These are phyloP conservation scores for Drosophila miranda DNA, from an alignment of 1,140 invertebrate species.

Conservation along the genomic window DNA sequence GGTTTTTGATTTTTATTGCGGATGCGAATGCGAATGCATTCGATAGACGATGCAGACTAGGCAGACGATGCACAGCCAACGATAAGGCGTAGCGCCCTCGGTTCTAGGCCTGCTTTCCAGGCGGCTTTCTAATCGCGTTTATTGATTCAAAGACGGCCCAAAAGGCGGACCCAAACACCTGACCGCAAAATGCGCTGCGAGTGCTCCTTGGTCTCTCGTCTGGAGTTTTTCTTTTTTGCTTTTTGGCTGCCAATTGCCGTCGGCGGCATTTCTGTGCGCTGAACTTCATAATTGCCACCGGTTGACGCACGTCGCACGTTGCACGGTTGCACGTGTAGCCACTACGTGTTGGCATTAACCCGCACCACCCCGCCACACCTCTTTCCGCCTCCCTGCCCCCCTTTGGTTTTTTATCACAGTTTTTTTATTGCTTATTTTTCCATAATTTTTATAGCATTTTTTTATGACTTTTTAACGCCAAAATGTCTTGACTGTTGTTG, in stretches of 20 bases:
- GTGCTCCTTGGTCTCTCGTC: too few species aligned
- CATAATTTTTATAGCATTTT: slow-evolving; percentile 55
- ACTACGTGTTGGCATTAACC: slow-evolving; percentile 61
- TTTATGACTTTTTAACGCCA: slow-evolving; percentile 58
- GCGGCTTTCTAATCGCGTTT: slow-evolving; percentile 57
- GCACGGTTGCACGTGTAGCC: slow-evolving; percentile 37
- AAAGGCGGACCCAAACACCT: slow-evolving; percentile 31
- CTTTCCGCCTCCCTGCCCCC: background rate
- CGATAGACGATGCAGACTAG: too few species aligned
- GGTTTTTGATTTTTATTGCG: slow-evolving; percentile 63
- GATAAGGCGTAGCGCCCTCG: slow-evolving; percentile 64
- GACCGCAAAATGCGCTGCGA: slow-evolving; percentile 20
- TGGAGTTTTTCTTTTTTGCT: slow-evolving; percentile 23
- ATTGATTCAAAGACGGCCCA: slow-evolving; percentile 55
- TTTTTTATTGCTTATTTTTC: slow-evolving; percentile 51
- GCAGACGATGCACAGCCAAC: slow-evolving; percentile 64
- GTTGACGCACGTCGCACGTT: slow-evolving; percentile 69
- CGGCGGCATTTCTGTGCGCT: slow-evolving; percentile 52
- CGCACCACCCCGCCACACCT: background rate
- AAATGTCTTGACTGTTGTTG: slow-evolving; percentile 50
- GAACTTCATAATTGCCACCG: slow-evolving; percentile 75
- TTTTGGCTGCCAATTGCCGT: slow-evolving; percentile 61
- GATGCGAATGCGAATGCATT: slow-evolving; percentile 49
- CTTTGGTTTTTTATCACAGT: slow-evolving; percentile 66
- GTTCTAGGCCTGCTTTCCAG: slow-evolving; percentile 30